phyloP scores from a whole-genome alignment of 2,888 invertebrate species.

The Spodoptera picta region DNA sequence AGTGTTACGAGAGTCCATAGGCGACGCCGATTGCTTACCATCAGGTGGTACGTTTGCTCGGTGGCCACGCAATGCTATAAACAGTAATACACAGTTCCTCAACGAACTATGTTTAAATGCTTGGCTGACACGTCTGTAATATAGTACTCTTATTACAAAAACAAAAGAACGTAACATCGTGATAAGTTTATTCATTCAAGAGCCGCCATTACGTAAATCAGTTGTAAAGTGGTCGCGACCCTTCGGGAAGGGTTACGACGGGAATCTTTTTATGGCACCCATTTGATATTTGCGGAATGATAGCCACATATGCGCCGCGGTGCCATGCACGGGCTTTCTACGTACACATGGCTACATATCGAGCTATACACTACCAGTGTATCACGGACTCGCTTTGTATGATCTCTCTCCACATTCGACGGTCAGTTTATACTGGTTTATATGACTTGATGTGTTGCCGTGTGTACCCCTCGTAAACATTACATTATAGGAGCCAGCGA shows the following conservation, averaged over 20 bases:
- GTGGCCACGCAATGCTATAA: too few relatives aligned
- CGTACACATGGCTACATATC: slow-evolving; percentile 1
- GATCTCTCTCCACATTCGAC: too few relatives aligned
- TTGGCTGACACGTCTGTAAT: too few relatives aligned
- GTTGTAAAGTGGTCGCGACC: slow-evolving; percentile 54
- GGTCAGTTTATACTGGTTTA: too few relatives aligned
- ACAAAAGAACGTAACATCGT: slow-evolving; percentile 10
- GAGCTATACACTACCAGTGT: too few relatives aligned
- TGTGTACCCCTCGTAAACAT: slow-evolving; percentile 44
- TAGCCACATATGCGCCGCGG: slow-evolving; percentile 59
- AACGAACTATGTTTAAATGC: slow-evolving; percentile 1
- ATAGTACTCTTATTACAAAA: background rate
- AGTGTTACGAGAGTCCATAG: too few relatives aligned
- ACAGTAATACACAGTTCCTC: too few relatives aligned
- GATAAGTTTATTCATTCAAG: slow-evolving; percentile 41
- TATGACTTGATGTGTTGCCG: too few relatives aligned
- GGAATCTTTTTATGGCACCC: slow-evolving; percentile 52
- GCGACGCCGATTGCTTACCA: too few relatives aligned
- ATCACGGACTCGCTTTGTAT: too few relatives aligned
- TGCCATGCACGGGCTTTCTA: slow-evolving; percentile 50
- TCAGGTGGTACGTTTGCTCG: too few relatives aligned
- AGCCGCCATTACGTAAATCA: slow-evolving; percentile 46
- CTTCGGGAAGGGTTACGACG: slow-evolving; percentile 37
- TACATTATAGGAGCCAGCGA: slow-evolving; percentile 36
- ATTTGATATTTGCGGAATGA: slow-evolving; percentile 60